Base-by-base conservation (phyloP, 2,888 invertebrate species). In the Drosophila cracens region DNA sequence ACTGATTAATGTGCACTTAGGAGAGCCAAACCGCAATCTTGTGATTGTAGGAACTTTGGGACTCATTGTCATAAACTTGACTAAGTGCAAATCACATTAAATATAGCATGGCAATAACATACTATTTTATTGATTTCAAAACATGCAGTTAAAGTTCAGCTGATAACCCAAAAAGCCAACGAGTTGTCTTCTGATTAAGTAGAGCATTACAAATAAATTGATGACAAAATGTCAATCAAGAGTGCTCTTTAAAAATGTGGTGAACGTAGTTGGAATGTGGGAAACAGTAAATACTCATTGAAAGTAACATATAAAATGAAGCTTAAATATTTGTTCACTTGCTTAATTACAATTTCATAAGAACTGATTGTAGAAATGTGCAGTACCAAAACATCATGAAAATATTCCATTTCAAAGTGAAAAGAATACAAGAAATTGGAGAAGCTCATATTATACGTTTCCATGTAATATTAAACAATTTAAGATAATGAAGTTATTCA, bases 61-160 rank as follows among this genome's bases (percentile, higher is more conserved):
- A 40, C 46, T 59, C 48, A 57, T 52, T 66, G 38, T 11, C 38
- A 49, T 73, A 70, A 67, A 70, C 65, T 74, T 72, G 78, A 65
- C 73, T 84, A 87, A 87, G 71, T 81, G 71, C 79, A 79, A 79
- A 65, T 65, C 33, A 63, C 51, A 52, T 53, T 54, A 53, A 60
- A 49, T 48, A 64, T 57, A 54, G 69, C 38, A 27, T 38, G 54
- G 29, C 25, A 31, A 2, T 11, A 27, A 13, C 16, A 53, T 38
- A 49, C 38, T 29, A 40, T 40, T 46, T 38, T 38, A 61, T 59
- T 49, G 52, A 65, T 65, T 73, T 46, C 31, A 10, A 57, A 62
- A 56, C 46, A 31, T 5, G 8, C 1, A 66, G 82, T 85, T 87
- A 85, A 87, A 87, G 88, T 79, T 74, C 69, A 69, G 21, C 21